Base-by-base conservation (phyloP, 92 coral and sea anemone genomes). In the Umimayanthus chanpuru region DNA sequence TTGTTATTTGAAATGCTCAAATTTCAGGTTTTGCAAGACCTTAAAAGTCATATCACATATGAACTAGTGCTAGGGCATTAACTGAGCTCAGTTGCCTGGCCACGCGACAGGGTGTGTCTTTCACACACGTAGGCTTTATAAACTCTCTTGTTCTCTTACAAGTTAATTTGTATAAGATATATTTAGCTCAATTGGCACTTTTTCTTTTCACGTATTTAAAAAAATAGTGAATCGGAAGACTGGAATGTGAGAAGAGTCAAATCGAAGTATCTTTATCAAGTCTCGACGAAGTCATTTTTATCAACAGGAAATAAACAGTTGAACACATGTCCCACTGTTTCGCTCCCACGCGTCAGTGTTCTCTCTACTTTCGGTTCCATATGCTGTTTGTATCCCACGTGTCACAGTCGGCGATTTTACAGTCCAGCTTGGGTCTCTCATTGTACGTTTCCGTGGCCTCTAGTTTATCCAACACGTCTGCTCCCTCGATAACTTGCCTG, bases 401-500 rank as follows among this genome's bases (percentile, higher is more conserved):
- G 30, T 98, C 99, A 74, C 99, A 97, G 79, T 95, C 93, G 0
- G 85, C 86, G n/a, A 97, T 90, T 38, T 80, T 77, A 75, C 99
- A 97, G n/a, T 86, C 76, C 61, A 88, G 86, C 89, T 94, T 97
- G 15, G 99, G 99, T 79, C 99, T 89, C 81, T 97, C 98, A 43
- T 97, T 97, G 72, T 93, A 97, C 7, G 98, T 96, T 61, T 96
- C 98, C 49, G 92, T 95, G 47, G 89, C 94, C 86, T 96, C 98
- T 26, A 96, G 88, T 47, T 65, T 58, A 26, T 94, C 92, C 56
- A 97, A 85, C 68, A 95, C 97, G 61, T 88, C 30, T 49, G 95
- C 89, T 38, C 99, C 99, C 73, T 97, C 99, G 21, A 97, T 97
- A 28, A 97, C 96, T 94, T 94, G 98, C 12, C 99, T 97, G 87